Percentiles rank a stretch among this genome's conserved stretches.
phyloP scores from a whole-genome alignment of 1,140 invertebrate species.

The Ceratosolen fusciceps region DNA sequence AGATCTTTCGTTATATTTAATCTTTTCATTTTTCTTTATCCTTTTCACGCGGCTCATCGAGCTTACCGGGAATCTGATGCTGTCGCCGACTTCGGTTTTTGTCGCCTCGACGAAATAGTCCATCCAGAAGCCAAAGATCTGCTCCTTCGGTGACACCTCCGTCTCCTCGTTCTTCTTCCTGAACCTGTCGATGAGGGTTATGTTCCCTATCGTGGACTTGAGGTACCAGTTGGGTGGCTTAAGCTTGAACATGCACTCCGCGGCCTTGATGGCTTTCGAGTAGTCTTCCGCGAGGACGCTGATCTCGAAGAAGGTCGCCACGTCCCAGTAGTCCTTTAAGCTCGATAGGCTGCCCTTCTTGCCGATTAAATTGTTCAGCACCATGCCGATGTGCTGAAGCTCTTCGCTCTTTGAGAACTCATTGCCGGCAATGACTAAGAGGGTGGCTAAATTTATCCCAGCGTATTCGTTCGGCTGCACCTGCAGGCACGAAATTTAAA shows the following conservation, averaged over 20 bases:
- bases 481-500: too few species aligned
- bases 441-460: conserved; percentile 97
- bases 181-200: conserved; percentile 94
- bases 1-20: too few species aligned
- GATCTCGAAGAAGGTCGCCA: conserved; percentile 99
- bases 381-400: conserved; percentile 92
- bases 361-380: conserved; percentile 97
- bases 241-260: conserved; percentile 98
- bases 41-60: too few species aligned
- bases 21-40: too few species aligned
- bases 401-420: conserved; percentile 94
- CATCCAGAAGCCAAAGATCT: conserved; percentile 97
- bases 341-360: conserved; percentile 95
- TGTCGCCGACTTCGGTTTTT: conserved; percentile 78
- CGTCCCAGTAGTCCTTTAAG: conserved; percentile 98
- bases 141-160: conserved; percentile 82
- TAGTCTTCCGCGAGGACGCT: conserved; percentile 98
- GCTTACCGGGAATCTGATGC: conserved; percentile 91
- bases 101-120: conserved; percentile 98
- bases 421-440: conserved; percentile 97
- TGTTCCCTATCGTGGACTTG: conserved; percentile 98
- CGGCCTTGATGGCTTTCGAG: conserved; percentile 96
- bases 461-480: conserved; percentile 99
- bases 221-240: conserved; percentile 99
- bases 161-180: conserved; percentile 84